phyloP scores from a whole-genome alignment of 92 coral and sea anemone species.

The Meandrina meandrites region DNA sequence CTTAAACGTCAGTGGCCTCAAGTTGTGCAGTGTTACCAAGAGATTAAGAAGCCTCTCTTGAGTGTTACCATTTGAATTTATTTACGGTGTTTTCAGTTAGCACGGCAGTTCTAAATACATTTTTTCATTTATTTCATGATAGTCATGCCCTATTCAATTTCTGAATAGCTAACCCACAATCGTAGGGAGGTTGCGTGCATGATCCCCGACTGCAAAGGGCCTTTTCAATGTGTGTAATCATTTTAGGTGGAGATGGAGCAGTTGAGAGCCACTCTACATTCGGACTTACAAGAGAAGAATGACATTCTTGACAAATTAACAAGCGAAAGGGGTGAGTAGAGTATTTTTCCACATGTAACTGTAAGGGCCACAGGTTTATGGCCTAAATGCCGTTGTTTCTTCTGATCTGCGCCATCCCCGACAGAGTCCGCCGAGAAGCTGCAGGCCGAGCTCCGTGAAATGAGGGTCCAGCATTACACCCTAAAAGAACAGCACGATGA shows the following conservation, averaged over 20 bases:
- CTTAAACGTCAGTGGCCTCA: neutral
- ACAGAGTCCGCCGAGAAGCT: constrained; percentile 81
- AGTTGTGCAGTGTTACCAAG: neutral
- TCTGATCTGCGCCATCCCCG: neutral
- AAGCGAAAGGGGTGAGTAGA: constrained; percentile 79
- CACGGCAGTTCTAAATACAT: no score
- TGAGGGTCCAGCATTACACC: constrained; percentile 87
- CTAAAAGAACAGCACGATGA: constrained; percentile 91
- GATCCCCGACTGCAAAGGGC: neutral
- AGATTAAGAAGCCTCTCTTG: no score
- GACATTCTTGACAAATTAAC: constrained; percentile 92
- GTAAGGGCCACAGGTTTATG: neutral
- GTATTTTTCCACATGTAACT: no score
- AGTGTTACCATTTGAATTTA: no score
- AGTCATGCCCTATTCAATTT: no score
- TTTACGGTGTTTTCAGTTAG: no score
- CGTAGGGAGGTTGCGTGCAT: no score
- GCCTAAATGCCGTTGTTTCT: neutral
- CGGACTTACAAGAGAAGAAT: constrained; percentile 91
- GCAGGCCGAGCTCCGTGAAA: constrained; percentile 81
- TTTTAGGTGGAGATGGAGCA: constrained; percentile 89
- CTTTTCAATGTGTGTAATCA: no score
- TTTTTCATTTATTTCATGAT: no score
- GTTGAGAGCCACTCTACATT: constrained; percentile 82
- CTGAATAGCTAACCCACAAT: no score